phyloP scores from a whole-genome alignment of 30 jellyfish, hydroid and myxozoan species.

The Hydra vulgaris region DNA sequence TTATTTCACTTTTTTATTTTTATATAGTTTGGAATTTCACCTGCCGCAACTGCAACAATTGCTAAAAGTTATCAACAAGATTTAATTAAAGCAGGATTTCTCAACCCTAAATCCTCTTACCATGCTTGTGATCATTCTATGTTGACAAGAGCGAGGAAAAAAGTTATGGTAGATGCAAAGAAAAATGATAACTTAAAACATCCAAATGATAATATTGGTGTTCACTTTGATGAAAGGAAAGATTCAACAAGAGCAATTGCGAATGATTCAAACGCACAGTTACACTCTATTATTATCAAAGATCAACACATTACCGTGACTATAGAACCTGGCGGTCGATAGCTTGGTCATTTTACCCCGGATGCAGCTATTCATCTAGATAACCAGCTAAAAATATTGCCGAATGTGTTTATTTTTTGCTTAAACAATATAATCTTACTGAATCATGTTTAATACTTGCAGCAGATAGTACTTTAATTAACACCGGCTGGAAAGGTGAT shows the following conservation, averaged over 20 bases:
- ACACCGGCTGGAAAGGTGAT: too few relatives aligned
- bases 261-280: neutral
- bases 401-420: too few relatives aligned
- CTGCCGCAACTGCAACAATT: neutral
- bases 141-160: neutral
- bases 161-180: neutral
- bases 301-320: neutral
- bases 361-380: neutral
- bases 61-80: neutral
- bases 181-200: neutral
- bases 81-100: neutral
- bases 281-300: neutral
- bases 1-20: neutral
- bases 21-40: neutral
- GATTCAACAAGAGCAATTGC: neutral
- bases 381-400: too few relatives aligned
- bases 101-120: neutral
- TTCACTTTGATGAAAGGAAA: neutral
- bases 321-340: neutral
- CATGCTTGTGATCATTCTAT: too few relatives aligned
- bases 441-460: too few relatives aligned
- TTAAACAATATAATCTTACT: too few relatives aligned
- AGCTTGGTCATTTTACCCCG: neutral
- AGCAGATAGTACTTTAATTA: too few relatives aligned
- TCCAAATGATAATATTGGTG: neutral